Conservation (phyloP, 2,113 vertebrate genomes). For the Sprattus sprattus region DNA sequence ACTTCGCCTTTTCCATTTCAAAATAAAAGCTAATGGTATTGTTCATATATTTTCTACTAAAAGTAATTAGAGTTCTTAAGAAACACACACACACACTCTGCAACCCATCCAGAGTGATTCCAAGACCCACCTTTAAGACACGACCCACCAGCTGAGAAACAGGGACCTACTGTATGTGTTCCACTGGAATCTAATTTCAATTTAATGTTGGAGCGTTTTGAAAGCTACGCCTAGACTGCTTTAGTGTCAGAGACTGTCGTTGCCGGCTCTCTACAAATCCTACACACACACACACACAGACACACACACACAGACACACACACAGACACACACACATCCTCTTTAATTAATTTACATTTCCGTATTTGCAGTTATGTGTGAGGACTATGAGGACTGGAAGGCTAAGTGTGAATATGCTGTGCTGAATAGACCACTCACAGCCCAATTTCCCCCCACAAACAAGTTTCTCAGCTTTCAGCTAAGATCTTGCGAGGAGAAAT, state of each 20-base stretch:
- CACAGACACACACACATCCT: not conserved
- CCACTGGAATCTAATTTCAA: conserved; percentile 60
- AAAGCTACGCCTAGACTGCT: conserved; percentile 36
- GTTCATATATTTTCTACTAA: too few species aligned
- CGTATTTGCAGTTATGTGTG: not conserved
- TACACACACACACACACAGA: not conserved
- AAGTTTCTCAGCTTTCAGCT: not conserved
- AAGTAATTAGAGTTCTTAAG: too few species aligned
- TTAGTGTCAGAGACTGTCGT: not conserved
- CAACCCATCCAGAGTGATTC: too few species aligned
- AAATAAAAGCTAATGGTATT: too few species aligned
- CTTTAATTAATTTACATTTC: not conserved
- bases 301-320: not conserved
- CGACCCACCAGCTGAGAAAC: too few species aligned
- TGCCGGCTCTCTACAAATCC: not conserved
- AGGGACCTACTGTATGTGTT: too few species aligned
- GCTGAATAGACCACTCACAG: not conserved
- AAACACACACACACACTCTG: too few species aligned
- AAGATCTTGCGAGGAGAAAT: not conserved
- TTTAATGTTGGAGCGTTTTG: conserved; percentile 51
- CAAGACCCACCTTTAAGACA: too few species aligned
- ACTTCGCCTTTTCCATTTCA: too few species aligned
- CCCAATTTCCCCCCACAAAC: not conserved
- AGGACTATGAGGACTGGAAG: not conserved
- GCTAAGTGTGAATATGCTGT: not conserved